Percentiles rank a stretch among this genome's conserved stretches.
These are phyloP conservation scores for Cetoscarus ocellatus DNA, from an alignment of 2,797 vertebrate species.

Conservation along the genomic window DNA sequence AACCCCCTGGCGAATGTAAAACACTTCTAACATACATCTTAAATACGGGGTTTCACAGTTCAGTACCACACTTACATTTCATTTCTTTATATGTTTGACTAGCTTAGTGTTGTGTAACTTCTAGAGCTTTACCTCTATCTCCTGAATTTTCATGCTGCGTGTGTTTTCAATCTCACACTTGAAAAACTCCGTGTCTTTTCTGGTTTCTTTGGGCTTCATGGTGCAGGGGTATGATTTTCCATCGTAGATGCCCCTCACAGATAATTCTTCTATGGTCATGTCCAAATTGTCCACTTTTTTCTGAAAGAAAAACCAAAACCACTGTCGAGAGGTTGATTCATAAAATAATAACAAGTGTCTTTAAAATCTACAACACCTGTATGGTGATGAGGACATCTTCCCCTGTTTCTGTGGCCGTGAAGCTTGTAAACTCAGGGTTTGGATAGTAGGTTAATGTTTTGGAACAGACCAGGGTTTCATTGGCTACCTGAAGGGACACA, in stretches of 20 bases:
- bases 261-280: constrained; percentile 84
- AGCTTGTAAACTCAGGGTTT: constrained; percentile 88
- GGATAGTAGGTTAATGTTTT: constrained; percentile 81
- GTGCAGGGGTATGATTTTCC: constrained; percentile 52
- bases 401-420: constrained; percentile 51
- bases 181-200: constrained; percentile 36
- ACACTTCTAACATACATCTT: no score
- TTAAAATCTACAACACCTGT: constrained; percentile 57
- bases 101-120: not conserved
- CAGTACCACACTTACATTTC: not conserved
- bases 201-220: constrained; percentile 72
- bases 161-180: constrained; percentile 64
- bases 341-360: accelerated
- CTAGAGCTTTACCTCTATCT: constrained; percentile 59
- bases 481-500: constrained; percentile 83
- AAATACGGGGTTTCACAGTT: no score
- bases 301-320: constrained; percentile 71
- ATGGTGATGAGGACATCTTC: constrained; percentile 55
- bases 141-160: not conserved
- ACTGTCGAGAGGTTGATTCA: not conserved
- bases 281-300: constrained; percentile 89
- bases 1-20: no score
- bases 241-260: constrained; percentile 75
- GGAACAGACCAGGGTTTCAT: constrained; percentile 78
- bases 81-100: not conserved